A percentile compares a stretch with the other conserved stretches of the same genome.
Conservation (phyloP, 2,113 vertebrate species). For the Zootoca vivipara region DNA sequence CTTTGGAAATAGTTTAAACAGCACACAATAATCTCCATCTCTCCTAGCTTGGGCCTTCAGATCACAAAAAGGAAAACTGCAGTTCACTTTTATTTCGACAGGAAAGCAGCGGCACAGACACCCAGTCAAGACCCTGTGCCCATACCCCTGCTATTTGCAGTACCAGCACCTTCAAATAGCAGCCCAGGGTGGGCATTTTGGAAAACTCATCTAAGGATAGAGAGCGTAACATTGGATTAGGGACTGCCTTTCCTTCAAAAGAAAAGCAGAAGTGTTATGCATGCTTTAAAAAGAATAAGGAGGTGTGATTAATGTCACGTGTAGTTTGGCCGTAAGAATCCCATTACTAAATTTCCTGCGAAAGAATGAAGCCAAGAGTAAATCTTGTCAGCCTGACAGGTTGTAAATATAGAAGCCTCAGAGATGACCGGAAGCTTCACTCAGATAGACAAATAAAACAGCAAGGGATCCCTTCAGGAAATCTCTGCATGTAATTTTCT, state of each 20-base stretch:
- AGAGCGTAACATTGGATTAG: no score
- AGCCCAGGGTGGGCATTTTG: not conserved
- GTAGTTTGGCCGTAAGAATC: not conserved
- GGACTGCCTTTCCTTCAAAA: no score
- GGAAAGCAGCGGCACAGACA: not conserved
- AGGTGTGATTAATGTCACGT: no score
- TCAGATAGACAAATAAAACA: accelerated
- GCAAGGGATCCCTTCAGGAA: not conserved
- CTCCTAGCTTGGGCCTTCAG: not conserved
- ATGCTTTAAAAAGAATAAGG: no score
- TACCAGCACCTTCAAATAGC: not conserved
- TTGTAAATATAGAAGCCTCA: not conserved
- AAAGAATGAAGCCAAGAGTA: not conserved
- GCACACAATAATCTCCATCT: no score
- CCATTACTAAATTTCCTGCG: not conserved
- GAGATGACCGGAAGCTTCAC: accelerated
- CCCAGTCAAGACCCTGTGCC: not conserved
- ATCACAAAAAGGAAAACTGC: not conserved
- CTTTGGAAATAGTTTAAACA: not conserved
- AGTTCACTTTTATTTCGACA: not conserved
- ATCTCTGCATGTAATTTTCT: not conserved
- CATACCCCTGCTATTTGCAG: not conserved
- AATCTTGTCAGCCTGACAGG: not conserved
- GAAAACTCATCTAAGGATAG: not conserved
- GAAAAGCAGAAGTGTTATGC: no score